Evolutionary conservation across 1,140 invertebrate genomes (phyloP).

Genomic region (Spodoptera litura): DNA sequence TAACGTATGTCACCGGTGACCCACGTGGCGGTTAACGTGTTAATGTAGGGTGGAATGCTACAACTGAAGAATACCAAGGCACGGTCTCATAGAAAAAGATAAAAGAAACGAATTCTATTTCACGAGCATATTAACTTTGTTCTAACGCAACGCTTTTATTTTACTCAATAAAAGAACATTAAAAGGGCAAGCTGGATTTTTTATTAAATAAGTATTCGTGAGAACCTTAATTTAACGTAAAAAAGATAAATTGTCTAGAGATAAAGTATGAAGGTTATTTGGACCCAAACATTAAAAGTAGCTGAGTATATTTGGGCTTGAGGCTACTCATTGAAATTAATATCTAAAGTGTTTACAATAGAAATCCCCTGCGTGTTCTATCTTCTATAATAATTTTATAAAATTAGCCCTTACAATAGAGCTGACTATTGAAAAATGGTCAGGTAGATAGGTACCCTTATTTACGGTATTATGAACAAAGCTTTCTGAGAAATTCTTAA

Average conservation of each 20-base stretch:
- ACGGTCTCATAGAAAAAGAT: too few species aligned
- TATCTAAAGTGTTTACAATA: conserved; percentile 16
- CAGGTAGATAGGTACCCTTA: neutral
- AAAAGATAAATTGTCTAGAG: neutral
- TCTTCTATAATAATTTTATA: conserved; percentile 29
- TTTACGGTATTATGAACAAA: neutral
- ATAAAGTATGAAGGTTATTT: conserved; percentile 21
- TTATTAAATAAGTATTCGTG: neutral
- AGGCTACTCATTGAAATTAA: conserved; percentile 18
- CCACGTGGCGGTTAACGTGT: too few species aligned
- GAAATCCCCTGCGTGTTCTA: conserved; percentile 31
- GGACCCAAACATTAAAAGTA: neutral
- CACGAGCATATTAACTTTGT: too few species aligned
- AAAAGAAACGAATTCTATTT: too few species aligned
- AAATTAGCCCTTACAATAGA: conserved; percentile 26
- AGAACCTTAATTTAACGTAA: neutral
- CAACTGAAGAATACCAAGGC: too few species aligned
- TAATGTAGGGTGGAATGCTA: too few species aligned
- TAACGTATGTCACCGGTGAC: too few species aligned
- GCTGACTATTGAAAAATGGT: conserved; percentile 25
- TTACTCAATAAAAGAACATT: neutral
- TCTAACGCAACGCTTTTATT: neutral
- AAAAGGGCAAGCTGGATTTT: neutral
- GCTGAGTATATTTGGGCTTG: conserved; percentile 16
- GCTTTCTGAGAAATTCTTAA: too few species aligned